Percentiles rank a stretch among this genome's conserved stretches.
Conservation (phyloP, 2,113 vertebrate species). For the Verasper variegatus region DNA sequence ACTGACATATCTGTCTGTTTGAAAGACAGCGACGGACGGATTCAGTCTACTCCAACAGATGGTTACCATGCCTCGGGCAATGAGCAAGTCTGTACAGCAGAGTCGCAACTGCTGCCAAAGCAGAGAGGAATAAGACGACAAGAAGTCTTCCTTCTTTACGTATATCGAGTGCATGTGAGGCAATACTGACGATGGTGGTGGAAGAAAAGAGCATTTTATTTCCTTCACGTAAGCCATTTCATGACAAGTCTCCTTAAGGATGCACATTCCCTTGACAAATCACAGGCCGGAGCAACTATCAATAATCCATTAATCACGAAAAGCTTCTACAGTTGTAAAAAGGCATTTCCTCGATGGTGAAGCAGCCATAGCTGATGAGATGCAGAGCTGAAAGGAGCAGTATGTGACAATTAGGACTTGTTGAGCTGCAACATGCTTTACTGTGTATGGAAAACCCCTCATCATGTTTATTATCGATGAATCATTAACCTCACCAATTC, state of each 20-base stretch:
- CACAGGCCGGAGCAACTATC: neutral
- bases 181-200: conserved; percentile 7
- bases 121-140: conserved; percentile 32
- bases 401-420: neutral
- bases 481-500: neutral
- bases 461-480: neutral
- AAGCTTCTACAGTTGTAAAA: neutral
- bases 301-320: conserved; percentile 2
- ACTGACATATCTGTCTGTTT: conserved; percentile 29
- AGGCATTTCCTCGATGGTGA: neutral
- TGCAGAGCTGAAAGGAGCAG: neutral
- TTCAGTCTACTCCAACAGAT: conserved; percentile 68
- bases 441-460: neutral
- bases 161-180: neutral
- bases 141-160: conserved; percentile 18
- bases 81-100: conserved; percentile 67
- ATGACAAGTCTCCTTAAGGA: neutral
- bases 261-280: neutral
- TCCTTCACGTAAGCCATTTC: neutral
- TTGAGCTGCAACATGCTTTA: conserved; percentile 3
- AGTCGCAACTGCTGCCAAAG: conserved; percentile 67
- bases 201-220: neutral
- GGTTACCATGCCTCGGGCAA: conserved; percentile 67
- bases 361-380: neutral
- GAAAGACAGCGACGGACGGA: conserved; percentile 44